phyloP scores from a whole-genome alignment of 1,140 invertebrate species.

The Macrobrachium nipponense region DNA sequence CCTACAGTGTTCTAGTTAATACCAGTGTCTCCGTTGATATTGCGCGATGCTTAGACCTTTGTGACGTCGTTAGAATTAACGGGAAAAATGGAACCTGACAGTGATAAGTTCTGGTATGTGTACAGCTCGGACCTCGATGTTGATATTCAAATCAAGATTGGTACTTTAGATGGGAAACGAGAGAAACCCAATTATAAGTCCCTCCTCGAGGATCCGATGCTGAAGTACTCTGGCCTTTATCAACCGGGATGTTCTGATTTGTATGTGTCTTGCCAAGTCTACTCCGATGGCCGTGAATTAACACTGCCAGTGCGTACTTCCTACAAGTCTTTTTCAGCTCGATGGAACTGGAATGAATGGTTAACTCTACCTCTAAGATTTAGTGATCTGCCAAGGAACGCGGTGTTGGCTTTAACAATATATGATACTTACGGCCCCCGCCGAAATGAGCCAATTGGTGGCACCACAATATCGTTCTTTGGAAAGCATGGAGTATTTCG shows the following conservation, averaged over 20 bases:
- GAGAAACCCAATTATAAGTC: constrained; percentile 89
- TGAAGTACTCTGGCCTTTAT: constrained; percentile 91
- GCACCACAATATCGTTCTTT: constrained; percentile 90
- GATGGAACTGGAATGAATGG: constrained; percentile 99
- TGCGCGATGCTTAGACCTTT: too few species aligned
- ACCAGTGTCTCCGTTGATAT: too few species aligned
- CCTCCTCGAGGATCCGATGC: constrained; percentile 86
- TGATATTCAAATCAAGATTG: constrained; percentile 92
- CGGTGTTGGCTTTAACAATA: constrained; percentile 90
- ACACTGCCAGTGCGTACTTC: constrained; percentile 90
- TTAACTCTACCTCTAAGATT: constrained; percentile 90
- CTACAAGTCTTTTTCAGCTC: constrained; percentile 91
- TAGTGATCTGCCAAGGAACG: constrained; percentile 90
- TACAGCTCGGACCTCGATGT: constrained; percentile 91
- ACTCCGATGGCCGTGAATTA: constrained; percentile 78
- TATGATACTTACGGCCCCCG: constrained; percentile 92
- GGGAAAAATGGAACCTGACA: constrained; percentile 51
- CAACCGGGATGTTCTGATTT: constrained; percentile 84
- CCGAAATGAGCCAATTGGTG: constrained; percentile 85
- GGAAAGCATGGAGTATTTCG: constrained; percentile 91
- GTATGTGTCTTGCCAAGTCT: constrained; percentile 83
- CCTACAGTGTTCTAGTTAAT: too few species aligned
- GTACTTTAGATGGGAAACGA: constrained; percentile 92
- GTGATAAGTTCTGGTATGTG: constrained; percentile 72
- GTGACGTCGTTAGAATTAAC: too few species aligned